phyloP scores from a whole-genome alignment of 1,140 invertebrate species.

The Argopecten irradians region DNA sequence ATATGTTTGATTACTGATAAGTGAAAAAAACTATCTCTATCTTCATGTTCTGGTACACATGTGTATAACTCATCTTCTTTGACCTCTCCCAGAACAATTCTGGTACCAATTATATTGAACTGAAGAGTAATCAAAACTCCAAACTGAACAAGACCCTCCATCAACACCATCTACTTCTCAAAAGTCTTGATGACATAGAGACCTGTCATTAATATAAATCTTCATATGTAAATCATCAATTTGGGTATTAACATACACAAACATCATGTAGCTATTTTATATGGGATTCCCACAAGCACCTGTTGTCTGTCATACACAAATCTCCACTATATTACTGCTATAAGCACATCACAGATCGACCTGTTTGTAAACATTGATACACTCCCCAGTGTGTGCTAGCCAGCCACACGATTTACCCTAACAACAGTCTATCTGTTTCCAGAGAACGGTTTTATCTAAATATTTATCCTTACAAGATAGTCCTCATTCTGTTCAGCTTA shows the following conservation, averaged over 20 bases:
- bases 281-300: constrained; percentile 7
- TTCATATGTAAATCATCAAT: neutral
- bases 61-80: neutral
- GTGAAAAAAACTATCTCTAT: neutral
- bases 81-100: neutral
- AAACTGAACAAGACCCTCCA: no score
- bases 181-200: neutral
- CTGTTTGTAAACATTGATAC: constrained; percentile 22
- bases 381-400: neutral
- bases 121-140: neutral
- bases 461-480: neutral
- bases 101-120: neutral
- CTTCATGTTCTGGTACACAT: neutral
- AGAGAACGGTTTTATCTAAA: neutral
- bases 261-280: neutral
- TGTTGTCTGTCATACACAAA: neutral
- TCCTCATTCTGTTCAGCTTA: neutral
- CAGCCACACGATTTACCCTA: neutral
- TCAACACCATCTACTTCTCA: neutral
- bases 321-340: neutral
- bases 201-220: neutral
- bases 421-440: constrained; percentile 9
- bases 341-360: neutral
- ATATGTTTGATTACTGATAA: neutral
- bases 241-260: neutral